Percentiles rank a stretch among this genome's conserved stretches.
phyloP scores from a whole-genome alignment of 1,140 invertebrate genomes.

The Platorchestia sp. region DNA sequence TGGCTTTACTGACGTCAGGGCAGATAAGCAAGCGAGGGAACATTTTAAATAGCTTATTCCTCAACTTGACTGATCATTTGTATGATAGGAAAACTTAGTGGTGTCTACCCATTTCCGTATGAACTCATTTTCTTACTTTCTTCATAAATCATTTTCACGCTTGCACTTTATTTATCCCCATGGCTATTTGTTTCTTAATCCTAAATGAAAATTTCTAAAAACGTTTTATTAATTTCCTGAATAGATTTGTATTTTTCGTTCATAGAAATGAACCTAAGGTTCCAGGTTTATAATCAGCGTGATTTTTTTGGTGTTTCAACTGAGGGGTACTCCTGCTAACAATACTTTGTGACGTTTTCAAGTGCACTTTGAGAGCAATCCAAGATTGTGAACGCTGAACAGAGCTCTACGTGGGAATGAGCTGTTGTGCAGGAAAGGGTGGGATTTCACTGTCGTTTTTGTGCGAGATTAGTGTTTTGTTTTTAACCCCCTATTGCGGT shows the following conservation, averaged over 20 bases:
- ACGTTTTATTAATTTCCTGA: background rate
- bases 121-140: constrained; percentile 14
- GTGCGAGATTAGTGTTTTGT: too few relatives aligned
- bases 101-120: background rate
- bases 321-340: background rate
- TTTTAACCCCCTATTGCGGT: too few relatives aligned
- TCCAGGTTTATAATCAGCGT: background rate
- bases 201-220: background rate
- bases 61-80: background rate
- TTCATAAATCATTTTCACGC: background rate
- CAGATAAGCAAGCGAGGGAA: background rate
- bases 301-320: background rate
- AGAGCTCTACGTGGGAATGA: too few relatives aligned
- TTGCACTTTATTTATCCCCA: constrained; percentile 4
- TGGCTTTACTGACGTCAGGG: background rate
- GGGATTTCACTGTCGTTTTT: too few relatives aligned
- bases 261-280: background rate
- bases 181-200: background rate
- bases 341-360: background rate
- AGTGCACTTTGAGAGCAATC: background rate
- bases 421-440: too few relatives aligned
- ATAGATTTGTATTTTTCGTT: background rate
- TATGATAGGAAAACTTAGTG: background rate
- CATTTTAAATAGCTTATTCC: background rate
- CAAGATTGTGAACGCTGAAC: too few relatives aligned